Evolutionary conservation across 2,797 vertebrate genomes (phyloP).

Genomic region (Neosilurus mollespiculum): DNA sequence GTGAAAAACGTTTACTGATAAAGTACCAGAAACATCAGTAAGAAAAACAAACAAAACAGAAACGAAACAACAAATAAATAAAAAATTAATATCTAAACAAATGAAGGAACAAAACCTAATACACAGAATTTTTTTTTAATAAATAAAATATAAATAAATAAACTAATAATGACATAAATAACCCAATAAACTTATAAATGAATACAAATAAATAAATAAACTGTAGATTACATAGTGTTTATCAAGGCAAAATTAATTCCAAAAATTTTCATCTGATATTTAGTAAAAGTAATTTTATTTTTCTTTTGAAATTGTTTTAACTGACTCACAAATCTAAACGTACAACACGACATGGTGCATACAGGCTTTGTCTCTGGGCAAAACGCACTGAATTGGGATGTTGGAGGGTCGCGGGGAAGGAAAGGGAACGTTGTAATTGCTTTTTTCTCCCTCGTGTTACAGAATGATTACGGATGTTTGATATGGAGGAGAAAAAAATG

Average conservation of each 20-base stretch:
- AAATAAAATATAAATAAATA: not conserved
- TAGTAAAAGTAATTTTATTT: too few relatives aligned
- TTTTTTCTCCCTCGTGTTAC: slow-evolving; percentile 65
- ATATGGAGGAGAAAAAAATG: not conserved
- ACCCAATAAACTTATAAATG: not conserved
- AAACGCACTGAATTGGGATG: not conserved
- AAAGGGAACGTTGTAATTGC: slow-evolving; percentile 75
- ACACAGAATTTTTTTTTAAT: not conserved
- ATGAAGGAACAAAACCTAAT: not conserved
- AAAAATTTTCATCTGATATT: too few relatives aligned
- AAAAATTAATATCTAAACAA: not conserved
- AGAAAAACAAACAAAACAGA: not conserved
- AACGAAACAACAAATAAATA: not conserved
- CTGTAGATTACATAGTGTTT: too few relatives aligned
- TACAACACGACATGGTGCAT: too few relatives aligned
- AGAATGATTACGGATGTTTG: not conserved
- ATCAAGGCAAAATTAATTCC: too few relatives aligned
- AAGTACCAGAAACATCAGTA: too few relatives aligned
- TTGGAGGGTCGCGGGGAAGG: too few relatives aligned
- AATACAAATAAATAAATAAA: not conserved
- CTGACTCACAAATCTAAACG: not conserved
- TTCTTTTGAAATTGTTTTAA: not conserved
- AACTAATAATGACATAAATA: not conserved
- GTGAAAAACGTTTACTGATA: too few relatives aligned
- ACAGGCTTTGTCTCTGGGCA: not conserved